A percentile compares a stretch with the other conserved stretches of the same genome.
Evolutionary conservation across 2,888 invertebrate genomes (phyloP).

Genomic region (Nowickia ferox): DNA sequence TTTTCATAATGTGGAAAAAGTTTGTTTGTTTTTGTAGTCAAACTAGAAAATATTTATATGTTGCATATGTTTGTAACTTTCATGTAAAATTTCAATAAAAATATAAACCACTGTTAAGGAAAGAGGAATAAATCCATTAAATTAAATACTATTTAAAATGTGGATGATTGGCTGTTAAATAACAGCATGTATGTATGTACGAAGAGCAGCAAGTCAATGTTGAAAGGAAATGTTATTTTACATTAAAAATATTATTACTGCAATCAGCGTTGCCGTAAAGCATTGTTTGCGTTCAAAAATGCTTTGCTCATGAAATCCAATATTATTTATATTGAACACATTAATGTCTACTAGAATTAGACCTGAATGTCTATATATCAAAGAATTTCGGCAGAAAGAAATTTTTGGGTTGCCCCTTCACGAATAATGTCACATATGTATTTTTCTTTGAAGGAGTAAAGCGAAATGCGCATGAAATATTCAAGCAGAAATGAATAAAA

Average conservation of each 20-base stretch:
- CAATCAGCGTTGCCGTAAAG: background rate
- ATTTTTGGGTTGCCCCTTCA: no score
- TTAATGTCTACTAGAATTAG: no score
- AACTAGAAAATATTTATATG: background rate
- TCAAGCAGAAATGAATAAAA: no score
- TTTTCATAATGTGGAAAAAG: background rate
- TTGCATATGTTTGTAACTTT: background rate
- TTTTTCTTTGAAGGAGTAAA: no score
- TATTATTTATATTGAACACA: no score
- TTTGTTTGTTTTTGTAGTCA: background rate
- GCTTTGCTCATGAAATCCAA: background rate
- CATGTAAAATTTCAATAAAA: background rate
- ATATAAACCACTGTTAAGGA: background rate
- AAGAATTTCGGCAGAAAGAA: no score
- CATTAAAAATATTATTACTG: background rate
- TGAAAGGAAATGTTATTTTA: background rate
- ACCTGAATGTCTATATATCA: no score
- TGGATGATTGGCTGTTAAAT: background rate
- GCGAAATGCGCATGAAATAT: no score
- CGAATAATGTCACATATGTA: no score
- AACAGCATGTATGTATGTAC: background rate
- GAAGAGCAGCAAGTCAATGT: background rate
- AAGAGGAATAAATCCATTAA: slow-evolving; percentile 9
- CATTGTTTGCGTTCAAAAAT: background rate
- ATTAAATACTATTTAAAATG: background rate